Percentiles rank a stretch among this genome's conserved stretches.
These are phyloP conservation scores for Bungarus multicinctus DNA, from an alignment of 2,113 vertebrate species.

Conservation along the genomic window DNA sequence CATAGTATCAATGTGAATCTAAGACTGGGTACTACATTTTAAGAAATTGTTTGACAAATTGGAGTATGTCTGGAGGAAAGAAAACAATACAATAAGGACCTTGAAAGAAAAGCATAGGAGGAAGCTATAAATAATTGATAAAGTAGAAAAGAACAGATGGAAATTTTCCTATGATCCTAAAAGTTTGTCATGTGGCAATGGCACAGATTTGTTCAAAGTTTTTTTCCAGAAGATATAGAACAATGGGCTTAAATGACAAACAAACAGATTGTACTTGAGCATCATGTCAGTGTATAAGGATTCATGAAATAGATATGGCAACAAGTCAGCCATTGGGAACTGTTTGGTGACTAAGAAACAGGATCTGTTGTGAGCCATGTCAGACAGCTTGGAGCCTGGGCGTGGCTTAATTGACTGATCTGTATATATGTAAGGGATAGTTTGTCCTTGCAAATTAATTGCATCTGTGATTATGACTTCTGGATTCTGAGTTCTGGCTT, in stretches of 20 bases:
- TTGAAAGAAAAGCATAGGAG: not conserved
- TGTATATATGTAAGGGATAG: no score
- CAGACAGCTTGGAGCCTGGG: no score
- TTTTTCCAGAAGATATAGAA: not conserved
- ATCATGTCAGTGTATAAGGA: not conserved
- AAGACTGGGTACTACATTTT: not conserved
- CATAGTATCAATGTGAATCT: not conserved
- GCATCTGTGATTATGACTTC: no score
- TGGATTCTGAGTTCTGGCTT: no score
- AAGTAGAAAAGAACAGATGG: not conserved
- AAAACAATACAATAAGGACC: not conserved
- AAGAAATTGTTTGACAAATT: not conserved
- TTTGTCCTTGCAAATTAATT: no score
- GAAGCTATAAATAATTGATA: not conserved
- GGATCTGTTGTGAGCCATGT: no score
- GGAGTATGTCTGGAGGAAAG: not conserved
- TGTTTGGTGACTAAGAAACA: no score
- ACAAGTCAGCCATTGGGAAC: no score
- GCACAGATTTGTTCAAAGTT: not conserved
- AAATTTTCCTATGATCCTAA: not conserved
- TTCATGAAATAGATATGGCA: no score
- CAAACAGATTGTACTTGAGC: not conserved
- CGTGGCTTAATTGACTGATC: no score
- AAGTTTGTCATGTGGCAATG: not conserved
- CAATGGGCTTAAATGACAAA: not conserved